These are phyloP conservation scores for Chelon auratus DNA, from an alignment of 2,797 vertebrate genomes.

Conservation along the genomic window DNA sequence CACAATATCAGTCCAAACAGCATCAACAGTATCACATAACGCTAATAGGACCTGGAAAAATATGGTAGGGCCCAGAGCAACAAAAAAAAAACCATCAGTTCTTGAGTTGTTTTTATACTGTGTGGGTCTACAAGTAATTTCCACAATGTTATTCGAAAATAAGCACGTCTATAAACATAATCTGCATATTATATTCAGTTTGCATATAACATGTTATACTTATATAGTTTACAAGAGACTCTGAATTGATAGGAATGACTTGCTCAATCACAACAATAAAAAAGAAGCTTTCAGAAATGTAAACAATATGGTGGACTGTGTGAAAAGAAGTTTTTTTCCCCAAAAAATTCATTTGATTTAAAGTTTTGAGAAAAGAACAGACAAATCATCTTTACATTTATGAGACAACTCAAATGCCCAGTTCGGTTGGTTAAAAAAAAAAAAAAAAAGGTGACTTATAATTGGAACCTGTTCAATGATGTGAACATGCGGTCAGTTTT, in stretches of 20 bases:
- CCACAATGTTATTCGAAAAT: conserved; percentile 30
- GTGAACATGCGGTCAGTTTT: no score
- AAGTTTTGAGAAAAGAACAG: no score
- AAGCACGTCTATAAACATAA: conserved; percentile 41
- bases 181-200: conserved; percentile 19
- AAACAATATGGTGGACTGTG: background rate
- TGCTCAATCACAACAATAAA: background rate
- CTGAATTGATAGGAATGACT: background rate
- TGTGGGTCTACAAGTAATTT: conserved; percentile 16
- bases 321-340: background rate
- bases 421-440: no score
- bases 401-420: background rate
- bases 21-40: conserved; percentile 2
- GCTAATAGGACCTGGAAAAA: conserved; percentile 6
- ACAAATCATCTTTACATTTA: background rate
- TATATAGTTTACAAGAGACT: conserved; percentile 10
- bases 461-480: no score
- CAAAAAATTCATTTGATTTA: background rate
- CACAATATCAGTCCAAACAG: conserved; percentile 26
- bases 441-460: no score
- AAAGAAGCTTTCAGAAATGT: background rate
- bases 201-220: conserved; percentile 15
- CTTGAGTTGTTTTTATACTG: conserved; percentile 21
- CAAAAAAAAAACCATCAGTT: background rate
- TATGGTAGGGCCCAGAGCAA: conserved; percentile 4